Evolutionary conservation across 2,797 vertebrate genomes (phyloP), one percentile per base, ranked within the genome.

Genomic region (Choloepus didactylus): DNA sequence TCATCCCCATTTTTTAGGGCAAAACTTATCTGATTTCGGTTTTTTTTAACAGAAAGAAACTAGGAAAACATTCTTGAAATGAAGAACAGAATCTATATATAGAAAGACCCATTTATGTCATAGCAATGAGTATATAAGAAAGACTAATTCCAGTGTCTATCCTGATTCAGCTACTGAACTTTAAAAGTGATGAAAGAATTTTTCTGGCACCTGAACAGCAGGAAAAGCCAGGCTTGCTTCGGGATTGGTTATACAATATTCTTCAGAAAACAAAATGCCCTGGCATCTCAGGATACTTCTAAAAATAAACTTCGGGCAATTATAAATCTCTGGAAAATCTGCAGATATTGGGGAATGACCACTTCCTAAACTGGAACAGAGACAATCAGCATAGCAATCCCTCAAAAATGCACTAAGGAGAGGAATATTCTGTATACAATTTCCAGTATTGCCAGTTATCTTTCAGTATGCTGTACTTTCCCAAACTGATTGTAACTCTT

Each of bases 271-370:
- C 38, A 94, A 95, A 93, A 72, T 82, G 56, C 44, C 56, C 44
- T 89, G 83, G 91, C 35, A 96, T 94, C 91, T 94, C 46, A 83
- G 35, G 51, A 86, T 70, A 29, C 59, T 70, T 89, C 15, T 93
- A 87, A 96, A 95, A 97, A 79, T 76, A 93, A 77, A 72, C 25
- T 72, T 93, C n/a, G 41, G 70, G 23, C 67, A 89, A 94, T 89
- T 75, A 75, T 38, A 95, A 93, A 89, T 89, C 64, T 49, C 75
- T 91, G 54, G 79, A 89, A 94, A 75, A 69, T 93, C 25, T 86
- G 11, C 9, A 46, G 70, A 70, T 70, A 27, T 27, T 51, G 6
- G 5, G 4, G 10, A 88, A 23, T 89, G 46, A 82, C 41, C 29
- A 64, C 25, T 94, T 87, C 29, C 60, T 82, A 18, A 90, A 66